Evolutionary conservation across 2,888 invertebrate species (phyloP), one percentile per base, ranked within the genome.

Genomic region (Epirrita christyi): DNA sequence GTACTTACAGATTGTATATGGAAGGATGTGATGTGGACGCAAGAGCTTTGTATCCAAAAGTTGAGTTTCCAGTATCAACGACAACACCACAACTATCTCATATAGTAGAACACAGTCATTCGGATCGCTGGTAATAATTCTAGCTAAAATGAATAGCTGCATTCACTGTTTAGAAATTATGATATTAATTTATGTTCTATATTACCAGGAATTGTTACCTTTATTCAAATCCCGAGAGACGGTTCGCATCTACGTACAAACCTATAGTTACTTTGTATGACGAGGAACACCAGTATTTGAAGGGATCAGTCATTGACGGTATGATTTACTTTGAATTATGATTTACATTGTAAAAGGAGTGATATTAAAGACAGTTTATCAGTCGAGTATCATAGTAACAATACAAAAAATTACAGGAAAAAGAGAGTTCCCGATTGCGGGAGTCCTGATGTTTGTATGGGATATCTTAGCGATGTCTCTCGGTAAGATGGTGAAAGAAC

Each of bases 41-140:
- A 1, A 93, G 95, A 65, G 93, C 93, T 9, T 80, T 98, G 0
- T 98, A 97, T 80, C 96, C 97, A 0, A 83, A 92, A 55, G 87
- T 97, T 0, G 78, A 94, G 50, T 97, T 94, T 73, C 98, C 98
- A 0, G 98, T 98, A 0, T 95, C 97, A 0, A 93, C 95, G 9
- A 95, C 95, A 32, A 98, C 98, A 0, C 95, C 96, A 0, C 95
- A 95, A 93, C 93, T 98, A 15, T 95, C 96, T 0, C 95, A 97
- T 8, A 85, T 95, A 9, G 93, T 98, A n/a, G 93, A 94, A 66
- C 98, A 98, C 97, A 96, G 97, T 61, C 98, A 98, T 72, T 85
- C 90, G 8, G 94, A 94, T 54, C 92, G 93, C 63, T 96, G 96
- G 95, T 90, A 62, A 75, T 9, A 38, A 32, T 32, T 32, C 28